Evolutionary conservation across 2,888 invertebrate genomes (phyloP), one percentile per base, ranked within the genome.

Genomic region (Macropis europaea): DNA sequence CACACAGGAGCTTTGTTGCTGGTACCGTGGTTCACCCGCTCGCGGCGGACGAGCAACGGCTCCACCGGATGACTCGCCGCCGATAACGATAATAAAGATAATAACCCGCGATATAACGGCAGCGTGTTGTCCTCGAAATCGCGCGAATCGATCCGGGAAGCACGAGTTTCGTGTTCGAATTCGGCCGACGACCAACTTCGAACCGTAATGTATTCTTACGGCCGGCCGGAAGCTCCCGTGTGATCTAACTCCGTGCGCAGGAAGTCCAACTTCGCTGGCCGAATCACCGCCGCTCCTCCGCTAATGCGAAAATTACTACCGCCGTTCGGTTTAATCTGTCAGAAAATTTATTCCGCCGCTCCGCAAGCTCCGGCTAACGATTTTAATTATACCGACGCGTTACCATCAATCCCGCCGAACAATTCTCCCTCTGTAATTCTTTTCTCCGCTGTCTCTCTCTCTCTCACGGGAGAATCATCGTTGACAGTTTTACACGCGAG

Each of bases 341-440:
- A 34, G 76, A 73, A 71, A 82, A 80, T 71, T 72, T 73, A 80
- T 71, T 48, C 68, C 40, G 45, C 43, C 24, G 13, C 34, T 43
- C 52, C 42, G 15, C 38, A 7, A 38, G 28, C 30, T 43, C 50
- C 32, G 13, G 32, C 48, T 34, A 70, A 52, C 64, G 63, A 54
- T 76, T 79, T 76, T 62, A 72, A 78, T 79, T 75, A 59, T 48
- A 75, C 50, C 63, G 19, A 66, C 66, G 59, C 74, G 69, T 68
- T 42, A 43, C 54, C 60, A 28, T 57, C 63, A 32, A 48, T 72
- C 54, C 59, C 61, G 59, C 45, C 42, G 22, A 68, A 28, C 42
- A 59, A 38, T 26, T 26, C 19, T 26, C 22, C 13, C n/a, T 15
- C 7, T 17, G n/a, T 4, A 13, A 28, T 9, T 26, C n/a, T 5